Percentiles rank a stretch among this genome's conserved stretches.
These are phyloP conservation scores for Acanthaster planci DNA, from an alignment of 35 echinoderm and acorn worm genomes.

Conservation along the genomic window DNA sequence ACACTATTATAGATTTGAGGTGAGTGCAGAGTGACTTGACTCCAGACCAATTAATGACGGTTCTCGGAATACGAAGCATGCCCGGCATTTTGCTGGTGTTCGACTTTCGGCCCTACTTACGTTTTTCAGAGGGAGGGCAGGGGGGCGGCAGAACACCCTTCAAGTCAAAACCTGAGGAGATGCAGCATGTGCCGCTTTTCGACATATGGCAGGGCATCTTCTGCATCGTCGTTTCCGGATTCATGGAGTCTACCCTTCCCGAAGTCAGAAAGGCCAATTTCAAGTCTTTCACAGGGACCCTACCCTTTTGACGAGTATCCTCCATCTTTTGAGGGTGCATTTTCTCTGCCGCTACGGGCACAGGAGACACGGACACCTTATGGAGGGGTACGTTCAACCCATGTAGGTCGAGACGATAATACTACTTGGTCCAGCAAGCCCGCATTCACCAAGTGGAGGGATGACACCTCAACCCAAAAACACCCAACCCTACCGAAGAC, in stretches of 20 bases:
- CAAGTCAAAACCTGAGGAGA: background rate
- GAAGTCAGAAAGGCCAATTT: background rate
- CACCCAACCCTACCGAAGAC: slow-evolving; percentile 11
- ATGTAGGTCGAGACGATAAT: background rate
- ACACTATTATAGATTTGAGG: background rate
- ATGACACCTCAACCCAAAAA: background rate
- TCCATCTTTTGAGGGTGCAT: background rate
- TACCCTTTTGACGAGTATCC: background rate
- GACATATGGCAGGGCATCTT: background rate
- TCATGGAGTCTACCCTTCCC: background rate
- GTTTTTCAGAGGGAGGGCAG: background rate
- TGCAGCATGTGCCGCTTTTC: background rate
- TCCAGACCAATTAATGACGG: too few relatives aligned
- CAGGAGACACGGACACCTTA: background rate
- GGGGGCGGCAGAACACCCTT: background rate
- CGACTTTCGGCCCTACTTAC: background rate
- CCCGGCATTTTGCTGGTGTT: background rate
- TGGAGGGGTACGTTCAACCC: background rate
- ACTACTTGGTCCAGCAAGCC: background rate
- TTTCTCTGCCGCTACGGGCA: background rate
- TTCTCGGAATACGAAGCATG: background rate
- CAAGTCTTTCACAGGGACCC: background rate
- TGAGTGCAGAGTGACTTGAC: background rate
- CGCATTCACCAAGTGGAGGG: background rate
- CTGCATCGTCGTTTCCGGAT: too few relatives aligned